These are phyloP conservation scores for Trematomus bernacchii DNA, from an alignment of 2,797 vertebrate species.

Conservation along the genomic window DNA sequence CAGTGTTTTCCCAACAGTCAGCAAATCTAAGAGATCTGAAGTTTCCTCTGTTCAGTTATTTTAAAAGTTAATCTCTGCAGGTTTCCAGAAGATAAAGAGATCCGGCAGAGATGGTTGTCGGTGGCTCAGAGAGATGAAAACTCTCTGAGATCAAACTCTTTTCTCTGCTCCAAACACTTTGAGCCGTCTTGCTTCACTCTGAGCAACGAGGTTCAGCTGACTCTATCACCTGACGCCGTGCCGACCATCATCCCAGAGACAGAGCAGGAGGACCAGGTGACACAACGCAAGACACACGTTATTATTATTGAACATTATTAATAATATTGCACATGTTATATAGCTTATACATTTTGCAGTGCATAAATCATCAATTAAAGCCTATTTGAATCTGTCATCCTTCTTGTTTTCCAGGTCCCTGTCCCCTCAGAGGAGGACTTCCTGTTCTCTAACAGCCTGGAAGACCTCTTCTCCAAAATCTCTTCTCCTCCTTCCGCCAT, in stretches of 20 bases:
- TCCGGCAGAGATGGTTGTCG: conserved; percentile 61
- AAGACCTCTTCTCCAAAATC: conserved; percentile 43
- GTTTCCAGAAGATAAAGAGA: conserved; percentile 59
- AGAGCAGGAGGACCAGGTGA: conserved; percentile 47
- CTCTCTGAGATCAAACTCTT: conserved; percentile 55
- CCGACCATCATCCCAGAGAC: conserved; percentile 41
- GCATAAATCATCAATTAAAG: too few species aligned
- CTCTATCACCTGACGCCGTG: conserved; percentile 43
- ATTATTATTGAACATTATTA: background rate
- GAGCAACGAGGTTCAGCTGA: conserved; percentile 31
- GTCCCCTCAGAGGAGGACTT: conserved; percentile 53
- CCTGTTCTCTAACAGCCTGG: conserved; percentile 35
- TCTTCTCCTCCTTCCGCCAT: too few species aligned
- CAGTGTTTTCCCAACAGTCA: too few species aligned
- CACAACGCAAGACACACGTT: background rate
- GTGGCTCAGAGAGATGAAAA: conserved; percentile 72
- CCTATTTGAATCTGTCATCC: too few species aligned
- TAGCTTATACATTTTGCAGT: too few species aligned
- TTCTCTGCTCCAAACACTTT: conserved; percentile 75
- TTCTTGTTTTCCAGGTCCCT: conserved; percentile 23
- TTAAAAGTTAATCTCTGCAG: conserved; percentile 27
- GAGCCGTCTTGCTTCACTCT: conserved; percentile 48
- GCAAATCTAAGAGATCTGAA: too few species aligned
- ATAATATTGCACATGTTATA: too few species aligned
- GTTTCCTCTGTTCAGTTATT: background rate